Conservation (phyloP, 2,888 invertebrate genomes). For the Melipona beecheii region DNA sequence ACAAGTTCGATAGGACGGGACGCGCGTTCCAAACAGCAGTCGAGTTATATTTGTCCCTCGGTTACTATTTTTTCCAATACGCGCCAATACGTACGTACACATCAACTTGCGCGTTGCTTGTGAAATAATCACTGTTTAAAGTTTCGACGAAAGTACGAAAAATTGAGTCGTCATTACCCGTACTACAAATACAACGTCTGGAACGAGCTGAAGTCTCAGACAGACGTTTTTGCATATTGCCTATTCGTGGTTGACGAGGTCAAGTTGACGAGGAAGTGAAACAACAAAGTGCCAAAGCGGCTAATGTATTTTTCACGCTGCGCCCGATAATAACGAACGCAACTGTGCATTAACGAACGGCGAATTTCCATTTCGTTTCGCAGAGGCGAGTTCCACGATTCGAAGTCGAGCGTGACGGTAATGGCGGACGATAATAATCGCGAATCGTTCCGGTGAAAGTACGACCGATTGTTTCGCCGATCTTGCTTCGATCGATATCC, state of each 20-base stretch:
- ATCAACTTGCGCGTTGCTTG: too few relatives aligned
- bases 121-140: too few relatives aligned
- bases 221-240: constrained; percentile 9
- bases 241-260: constrained; percentile 1
- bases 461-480: not conserved
- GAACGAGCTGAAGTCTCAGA: not conserved
- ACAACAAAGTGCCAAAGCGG: not conserved
- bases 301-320: not conserved
- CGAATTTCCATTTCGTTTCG: not conserved
- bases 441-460: constrained; percentile 13
- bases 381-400: not conserved
- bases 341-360: not conserved
- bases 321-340: too few relatives aligned
- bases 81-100: not conserved
- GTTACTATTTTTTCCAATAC: constrained; percentile 27
- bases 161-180: not conserved
- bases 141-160: not conserved
- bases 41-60: constrained; percentile 54
- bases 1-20: constrained; percentile 58
- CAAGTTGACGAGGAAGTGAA: not conserved
- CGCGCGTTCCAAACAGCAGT: constrained; percentile 57
- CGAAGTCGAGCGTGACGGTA: not conserved
- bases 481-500: constrained; percentile 35
- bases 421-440: not conserved
- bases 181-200: constrained; percentile 7